Evolutionary conservation across 2,113 vertebrate species (phyloP).

Genomic region (Ammodytes marinus): DNA sequence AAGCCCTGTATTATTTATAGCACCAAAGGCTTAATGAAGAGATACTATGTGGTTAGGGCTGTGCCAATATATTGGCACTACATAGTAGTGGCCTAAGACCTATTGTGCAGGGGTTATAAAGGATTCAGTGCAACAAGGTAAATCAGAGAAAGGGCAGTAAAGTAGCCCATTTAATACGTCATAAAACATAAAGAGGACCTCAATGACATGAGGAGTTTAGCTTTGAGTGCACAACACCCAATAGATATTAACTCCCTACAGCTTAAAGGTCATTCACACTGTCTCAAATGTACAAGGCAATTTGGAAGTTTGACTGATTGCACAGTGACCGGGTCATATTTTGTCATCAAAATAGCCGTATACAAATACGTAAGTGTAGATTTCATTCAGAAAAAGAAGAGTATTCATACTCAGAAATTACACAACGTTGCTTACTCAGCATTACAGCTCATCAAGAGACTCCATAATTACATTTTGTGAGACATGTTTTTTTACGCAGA

Average conservation of each 20-base stretch:
- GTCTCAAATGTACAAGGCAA: conserved; percentile 1
- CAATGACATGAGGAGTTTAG: conserved; percentile 23
- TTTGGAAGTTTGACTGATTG: conserved; percentile 42
- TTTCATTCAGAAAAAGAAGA: not conserved
- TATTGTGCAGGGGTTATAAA: conserved; percentile 19
- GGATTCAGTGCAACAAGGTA: conserved; percentile 46
- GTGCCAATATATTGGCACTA: not conserved
- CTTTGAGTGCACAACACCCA: conserved; percentile 35
- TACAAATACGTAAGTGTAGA: not conserved
- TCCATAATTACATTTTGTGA: not conserved
- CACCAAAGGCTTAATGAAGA: conserved; percentile 23
- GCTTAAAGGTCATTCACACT: conserved; percentile 2
- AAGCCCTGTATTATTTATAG: conserved; percentile 23
- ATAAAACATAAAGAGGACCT: conserved; percentile 22
- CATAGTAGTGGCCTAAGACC: not conserved
- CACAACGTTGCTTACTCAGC: not conserved
- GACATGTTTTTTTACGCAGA: not conserved
- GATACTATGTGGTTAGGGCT: not conserved
- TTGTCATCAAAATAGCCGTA: conserved; percentile 9
- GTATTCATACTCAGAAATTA: conserved; percentile 6
- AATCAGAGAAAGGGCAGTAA: conserved; percentile 31
- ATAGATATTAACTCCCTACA: conserved; percentile 27
- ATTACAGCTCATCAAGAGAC: not conserved
- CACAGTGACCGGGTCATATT: conserved; percentile 29
- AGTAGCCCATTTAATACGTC: conserved; percentile 27